Percentiles rank a stretch among this genome's conserved stretches.
Conservation (phyloP, 2,113 vertebrate species). For the Hippocampus barbouri region DNA sequence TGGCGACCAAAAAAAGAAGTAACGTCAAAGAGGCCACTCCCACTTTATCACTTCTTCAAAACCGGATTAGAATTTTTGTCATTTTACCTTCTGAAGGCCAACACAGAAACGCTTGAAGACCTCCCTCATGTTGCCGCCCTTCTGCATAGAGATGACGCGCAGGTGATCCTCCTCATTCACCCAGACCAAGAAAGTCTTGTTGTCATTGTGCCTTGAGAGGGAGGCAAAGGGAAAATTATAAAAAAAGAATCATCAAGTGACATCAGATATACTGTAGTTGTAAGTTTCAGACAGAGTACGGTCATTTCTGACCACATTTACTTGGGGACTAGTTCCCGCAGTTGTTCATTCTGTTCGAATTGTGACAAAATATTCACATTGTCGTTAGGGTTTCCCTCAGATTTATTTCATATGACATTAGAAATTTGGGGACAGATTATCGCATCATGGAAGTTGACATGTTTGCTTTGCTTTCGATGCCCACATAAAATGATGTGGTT, state of each 20-base stretch:
- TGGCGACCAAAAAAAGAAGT: conserved; percentile 39
- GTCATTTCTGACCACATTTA: too few species aligned
- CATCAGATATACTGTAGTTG: not conserved
- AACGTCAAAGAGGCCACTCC: not conserved
- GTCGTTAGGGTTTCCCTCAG: too few species aligned
- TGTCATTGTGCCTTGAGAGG: conserved; percentile 81
- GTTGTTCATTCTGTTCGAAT: too few species aligned
- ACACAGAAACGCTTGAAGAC: conserved; percentile 92
- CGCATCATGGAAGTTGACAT: too few species aligned
- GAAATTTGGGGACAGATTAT: too few species aligned
- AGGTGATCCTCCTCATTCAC: conserved; percentile 95
- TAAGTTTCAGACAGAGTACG: too few species aligned
- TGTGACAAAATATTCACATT: too few species aligned
- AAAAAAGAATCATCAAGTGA: not conserved
- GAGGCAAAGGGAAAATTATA: not conserved
- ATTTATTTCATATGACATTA: too few species aligned
- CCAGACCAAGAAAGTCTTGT: conserved; percentile 93
- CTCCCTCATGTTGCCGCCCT: conserved; percentile 92
- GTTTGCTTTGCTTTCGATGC: too few species aligned
- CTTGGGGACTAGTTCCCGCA: too few species aligned
- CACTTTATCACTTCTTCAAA: not conserved
- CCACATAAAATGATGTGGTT: too few species aligned
- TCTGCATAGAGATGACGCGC: conserved; percentile 92
- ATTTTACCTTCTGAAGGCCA: conserved; percentile 82
- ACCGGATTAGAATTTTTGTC: not conserved